phyloP scores from a whole-genome alignment of 2,797 vertebrate species.

The Mus minutoides region DNA sequence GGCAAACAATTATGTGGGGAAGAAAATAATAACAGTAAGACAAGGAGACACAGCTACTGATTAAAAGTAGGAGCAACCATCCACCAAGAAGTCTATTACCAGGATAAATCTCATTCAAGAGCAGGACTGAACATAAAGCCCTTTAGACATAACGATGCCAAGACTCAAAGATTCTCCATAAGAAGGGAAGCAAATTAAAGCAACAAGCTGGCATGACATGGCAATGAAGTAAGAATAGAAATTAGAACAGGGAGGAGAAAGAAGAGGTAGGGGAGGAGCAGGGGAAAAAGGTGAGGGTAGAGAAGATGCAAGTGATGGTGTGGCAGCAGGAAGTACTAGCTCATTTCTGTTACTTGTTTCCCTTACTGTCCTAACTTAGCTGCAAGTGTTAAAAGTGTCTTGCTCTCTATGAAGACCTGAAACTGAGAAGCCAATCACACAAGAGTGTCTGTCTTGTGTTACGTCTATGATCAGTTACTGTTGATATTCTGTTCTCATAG shows the following conservation, averaged over 20 bases:
- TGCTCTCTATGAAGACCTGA: background rate
- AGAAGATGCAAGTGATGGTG: fast-evolving
- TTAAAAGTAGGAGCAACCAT: background rate
- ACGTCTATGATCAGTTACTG: background rate
- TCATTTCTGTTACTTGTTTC: background rate
- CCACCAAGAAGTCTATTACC: background rate
- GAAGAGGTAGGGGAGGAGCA: background rate
- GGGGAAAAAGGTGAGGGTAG: no score
- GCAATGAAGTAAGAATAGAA: background rate
- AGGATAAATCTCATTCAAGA: background rate
- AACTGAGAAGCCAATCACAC: conserved; percentile 1
- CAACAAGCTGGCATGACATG: background rate
- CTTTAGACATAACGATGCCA: background rate
- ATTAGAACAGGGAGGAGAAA: background rate
- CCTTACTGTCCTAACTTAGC: background rate
- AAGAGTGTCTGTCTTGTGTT: background rate
- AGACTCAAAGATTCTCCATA: background rate
- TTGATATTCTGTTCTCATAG: background rate
- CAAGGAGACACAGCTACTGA: background rate
- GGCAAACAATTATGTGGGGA: background rate
- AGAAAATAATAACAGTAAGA: background rate
- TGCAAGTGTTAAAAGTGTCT: background rate
- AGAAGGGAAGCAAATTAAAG: background rate
- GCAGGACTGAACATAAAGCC: background rate
- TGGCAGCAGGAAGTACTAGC: background rate